Base-by-base conservation (phyloP, 2,888 invertebrate species). In the Polylopha cassiicola region DNA sequence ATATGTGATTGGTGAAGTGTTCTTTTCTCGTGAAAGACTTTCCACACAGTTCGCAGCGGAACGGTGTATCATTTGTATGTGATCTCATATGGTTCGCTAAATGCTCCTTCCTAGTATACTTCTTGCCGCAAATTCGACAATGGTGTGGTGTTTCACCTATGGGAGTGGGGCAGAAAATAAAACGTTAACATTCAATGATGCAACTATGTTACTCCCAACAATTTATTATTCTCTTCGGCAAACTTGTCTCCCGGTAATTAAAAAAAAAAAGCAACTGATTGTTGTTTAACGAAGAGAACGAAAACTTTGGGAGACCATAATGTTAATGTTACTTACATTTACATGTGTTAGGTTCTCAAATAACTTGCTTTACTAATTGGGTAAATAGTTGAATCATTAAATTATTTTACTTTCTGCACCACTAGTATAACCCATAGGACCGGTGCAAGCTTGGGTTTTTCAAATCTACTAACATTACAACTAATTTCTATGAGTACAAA, bases 11-110 rank as follows among this genome's bases (percentile, higher is more conserved):
- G 89, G 92, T 93, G 87, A 93, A 94, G 81, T 95, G 94, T 85
- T 95, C 95, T 86, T 94, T 95, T 70, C 94, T 88, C 45, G 94
- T 94, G 78, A 95, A 95, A 53, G 93, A 92, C 84, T 95, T 95
- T 74, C 94, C 93, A 81, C 95, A 95, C 67, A 93, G 91, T 73
- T 94, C 93, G 77, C 95, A 95, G 65, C 93, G 89, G 81, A 92
- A 93, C 44, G 95, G 94, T 43, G 94, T 94, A 77, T 95, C 95
- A 69, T 94, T 94, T 50, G 94, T 94, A 74, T 95, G 95, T 46
- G 93, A 93, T 58, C 94, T 88, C 91, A 94, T 92, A 81, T 95
- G 95, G 81, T 94, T 94, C 60, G 92, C 91, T 73, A 95, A 89
- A 84, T 95, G 95, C 80, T 95, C 95, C 84, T 94, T 94, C 59